phyloP scores from a whole-genome alignment of 2,888 invertebrate species.

The Eugnorisma glareosa region DNA sequence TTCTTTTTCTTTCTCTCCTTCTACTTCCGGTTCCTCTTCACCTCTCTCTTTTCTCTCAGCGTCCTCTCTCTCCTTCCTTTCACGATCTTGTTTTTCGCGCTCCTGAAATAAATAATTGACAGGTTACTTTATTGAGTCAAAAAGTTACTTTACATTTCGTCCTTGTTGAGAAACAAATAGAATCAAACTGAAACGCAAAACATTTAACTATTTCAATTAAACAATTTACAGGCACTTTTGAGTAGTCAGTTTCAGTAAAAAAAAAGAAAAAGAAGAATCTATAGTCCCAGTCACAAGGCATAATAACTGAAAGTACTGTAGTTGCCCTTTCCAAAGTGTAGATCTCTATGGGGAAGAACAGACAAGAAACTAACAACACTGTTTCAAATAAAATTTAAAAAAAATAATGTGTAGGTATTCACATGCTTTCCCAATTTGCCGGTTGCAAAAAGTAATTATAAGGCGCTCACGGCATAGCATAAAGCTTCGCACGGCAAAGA shows the following conservation, averaged over 20 bases:
- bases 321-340: not conserved
- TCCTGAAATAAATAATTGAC: conserved; percentile 68
- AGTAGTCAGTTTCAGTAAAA: not conserved
- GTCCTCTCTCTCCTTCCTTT: conserved; percentile 73
- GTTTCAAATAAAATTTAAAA: not conserved
- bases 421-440: not conserved
- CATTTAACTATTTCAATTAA: not conserved
- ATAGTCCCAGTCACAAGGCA: not conserved
- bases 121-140: not conserved
- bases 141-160: not conserved
- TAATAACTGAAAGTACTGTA: not conserved
- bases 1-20: conserved; percentile 51
- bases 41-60: conserved; percentile 70
- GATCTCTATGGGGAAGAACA: not conserved
- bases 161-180: not conserved
- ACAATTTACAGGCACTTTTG: not conserved
- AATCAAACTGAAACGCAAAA: not conserved
- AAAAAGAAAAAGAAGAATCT: not conserved
- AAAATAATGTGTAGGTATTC: not conserved
- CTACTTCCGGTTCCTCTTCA: conserved; percentile 67
- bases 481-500: not conserved
- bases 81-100: conserved; percentile 76
- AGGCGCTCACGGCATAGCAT: not conserved
- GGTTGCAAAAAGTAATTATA: not conserved
- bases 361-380: not conserved